These are phyloP conservation scores for Pocillopora grandis DNA, from an alignment of 92 coral and sea anemone genomes.

Conservation along the genomic window DNA sequence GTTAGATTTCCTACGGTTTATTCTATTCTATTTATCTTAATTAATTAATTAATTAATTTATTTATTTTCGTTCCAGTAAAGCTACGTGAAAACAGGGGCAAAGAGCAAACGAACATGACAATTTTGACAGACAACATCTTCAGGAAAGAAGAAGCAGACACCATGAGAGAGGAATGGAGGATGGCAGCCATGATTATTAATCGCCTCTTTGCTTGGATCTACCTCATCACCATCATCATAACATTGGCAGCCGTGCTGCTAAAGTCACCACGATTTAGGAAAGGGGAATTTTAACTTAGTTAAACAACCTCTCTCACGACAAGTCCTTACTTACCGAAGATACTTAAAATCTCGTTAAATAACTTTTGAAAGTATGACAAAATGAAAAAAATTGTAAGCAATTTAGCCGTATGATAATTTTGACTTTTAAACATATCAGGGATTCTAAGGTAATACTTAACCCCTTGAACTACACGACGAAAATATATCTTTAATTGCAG, in stretches of 20 bases:
- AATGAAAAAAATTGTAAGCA: too few relatives aligned
- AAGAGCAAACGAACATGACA: slow-evolving; percentile 66
- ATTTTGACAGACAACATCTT: slow-evolving; percentile 80
- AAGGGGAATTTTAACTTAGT: slow-evolving; percentile 39
- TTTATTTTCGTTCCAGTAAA: slow-evolving; percentile 44
- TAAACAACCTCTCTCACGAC: not conserved
- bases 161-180: slow-evolving; percentile 86
- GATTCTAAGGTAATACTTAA: too few relatives aligned
- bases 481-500: too few relatives aligned
- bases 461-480: too few relatives aligned
- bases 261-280: slow-evolving; percentile 67
- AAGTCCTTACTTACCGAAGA: too few relatives aligned
- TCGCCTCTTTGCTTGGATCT: slow-evolving; percentile 84
- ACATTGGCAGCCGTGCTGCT: slow-evolving; percentile 75
- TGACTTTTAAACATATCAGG: too few relatives aligned
- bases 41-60: not conserved
- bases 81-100: slow-evolving; percentile 56
- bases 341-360: too few relatives aligned
- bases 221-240: slow-evolving; percentile 72
- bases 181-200: slow-evolving; percentile 86
- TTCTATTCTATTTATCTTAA: too few relatives aligned
- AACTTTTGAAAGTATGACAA: too few relatives aligned
- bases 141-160: slow-evolving; percentile 78
- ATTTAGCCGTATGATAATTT: too few relatives aligned
- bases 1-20: too few relatives aligned